Base-by-base conservation (phyloP, 1,140 invertebrate genomes). In the Aphidius ervi region DNA sequence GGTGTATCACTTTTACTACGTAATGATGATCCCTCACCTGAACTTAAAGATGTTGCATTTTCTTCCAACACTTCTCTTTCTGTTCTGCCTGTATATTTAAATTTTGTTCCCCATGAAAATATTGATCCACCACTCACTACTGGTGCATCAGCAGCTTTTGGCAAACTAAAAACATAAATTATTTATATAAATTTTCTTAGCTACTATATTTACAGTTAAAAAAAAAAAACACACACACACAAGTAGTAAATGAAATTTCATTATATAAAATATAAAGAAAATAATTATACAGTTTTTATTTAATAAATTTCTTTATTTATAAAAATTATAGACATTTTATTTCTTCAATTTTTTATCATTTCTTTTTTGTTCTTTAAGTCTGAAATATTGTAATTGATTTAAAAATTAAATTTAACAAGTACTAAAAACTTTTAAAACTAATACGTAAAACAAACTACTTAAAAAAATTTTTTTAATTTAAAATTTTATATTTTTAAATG, bases 71-170 rank as follows among this genome's bases (percentile, higher is more conserved):
- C 91, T 80, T 97, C 94, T 46, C 87, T 83, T 76, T 96, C 93
- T 16, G 93, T 94, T 59, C 93, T 82, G 3, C 94, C 94, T 55
- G 90, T 90, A 77, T 92, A 94, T 67, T 93, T 90, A 75, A 97
- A 96, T 78, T 94, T 95, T 46, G 93, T 95, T 46, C 93, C 93
- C 85, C 92, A 91, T 1, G 92, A 94, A 81, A 97, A 97, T 65
- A 97, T 86, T 9, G 92, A 91, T n/a, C 94, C 94, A 37, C 94
- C 93, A 23, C 92, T 92, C 63, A 94, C 90, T 7, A 96, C 88
- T 37, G 88, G 89, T 46, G 92, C 91, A 75, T 96, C 91, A 50
- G 88, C 88, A 62, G 92, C 93, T 67, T 90, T 91, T 45, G 90
- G 86, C 71, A 95, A 85, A 56, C 93, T 95, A 77, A 16, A 56